These are phyloP conservation scores for Rhingia rostrata DNA, from an alignment of 2,888 invertebrate species.

Conservation along the genomic window DNA sequence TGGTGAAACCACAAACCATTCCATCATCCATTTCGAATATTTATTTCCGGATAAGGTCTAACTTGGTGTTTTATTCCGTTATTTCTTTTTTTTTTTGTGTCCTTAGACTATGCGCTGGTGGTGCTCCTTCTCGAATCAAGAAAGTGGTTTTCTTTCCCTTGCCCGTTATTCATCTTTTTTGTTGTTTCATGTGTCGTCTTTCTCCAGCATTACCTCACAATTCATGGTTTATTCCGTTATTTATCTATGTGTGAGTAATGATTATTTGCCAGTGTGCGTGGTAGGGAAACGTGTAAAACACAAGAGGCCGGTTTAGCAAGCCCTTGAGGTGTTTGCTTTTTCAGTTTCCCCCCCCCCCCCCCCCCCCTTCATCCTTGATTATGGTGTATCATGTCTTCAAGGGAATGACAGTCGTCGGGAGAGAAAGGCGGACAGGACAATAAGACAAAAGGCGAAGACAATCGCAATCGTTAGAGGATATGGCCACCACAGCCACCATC, in stretches of 20 bases:
- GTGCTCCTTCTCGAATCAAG: constrained; percentile 30
- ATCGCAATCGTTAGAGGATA: constrained; percentile 43
- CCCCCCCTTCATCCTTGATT: constrained; percentile 2
- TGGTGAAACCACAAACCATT: constrained; percentile 1
- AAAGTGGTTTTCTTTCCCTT: constrained; percentile 30
- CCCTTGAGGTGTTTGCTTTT: constrained; percentile 42
- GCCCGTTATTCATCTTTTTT: constrained; percentile 43
- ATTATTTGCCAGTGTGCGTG: constrained; percentile 29
- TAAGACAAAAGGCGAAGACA: background rate
- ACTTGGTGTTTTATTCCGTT: constrained; percentile 50
- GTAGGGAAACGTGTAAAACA: constrained; percentile 44
- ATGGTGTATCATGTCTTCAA: constrained; percentile 1
- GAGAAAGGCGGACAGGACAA: background rate
- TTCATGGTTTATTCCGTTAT: constrained; percentile 34
- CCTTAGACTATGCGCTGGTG: constrained; percentile 3
- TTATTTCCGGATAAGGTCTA: constrained; percentile 57
- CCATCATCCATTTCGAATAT: constrained; percentile 59
- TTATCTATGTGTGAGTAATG: constrained; percentile 36
- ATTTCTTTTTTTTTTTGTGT: constrained; percentile 22
- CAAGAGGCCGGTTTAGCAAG: constrained; percentile 56
- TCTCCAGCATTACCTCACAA: constrained; percentile 18
- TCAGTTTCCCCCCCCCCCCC: background rate
- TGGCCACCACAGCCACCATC: constrained; percentile 13
- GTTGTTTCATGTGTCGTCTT: background rate
- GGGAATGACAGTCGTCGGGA: background rate